Evolutionary conservation across 2,888 invertebrate genomes (phyloP).

Genomic region (Papilio gigon): DNA sequence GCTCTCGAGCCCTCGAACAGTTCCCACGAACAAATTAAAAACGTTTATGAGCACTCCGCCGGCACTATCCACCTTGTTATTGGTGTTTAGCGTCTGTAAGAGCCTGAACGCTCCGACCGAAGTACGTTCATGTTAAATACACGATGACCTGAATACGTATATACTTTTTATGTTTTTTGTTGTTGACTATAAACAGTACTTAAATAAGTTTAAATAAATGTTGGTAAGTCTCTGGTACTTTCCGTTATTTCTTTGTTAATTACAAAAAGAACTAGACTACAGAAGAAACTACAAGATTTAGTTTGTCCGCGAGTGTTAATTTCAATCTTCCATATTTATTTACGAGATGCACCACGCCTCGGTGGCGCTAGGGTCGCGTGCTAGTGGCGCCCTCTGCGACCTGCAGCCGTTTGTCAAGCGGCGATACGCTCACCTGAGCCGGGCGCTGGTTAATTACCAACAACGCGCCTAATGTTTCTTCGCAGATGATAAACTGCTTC

Average conservation of each 20-base stretch:
- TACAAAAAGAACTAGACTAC: conserved; percentile 49
- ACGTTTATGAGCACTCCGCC: conserved; percentile 58
- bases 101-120: not conserved
- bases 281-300: conserved; percentile 55
- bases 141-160: conserved; percentile 1
- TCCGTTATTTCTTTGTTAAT: conserved; percentile 35
- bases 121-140: not conserved
- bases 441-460: conserved; percentile 71
- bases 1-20: conserved; percentile 60
- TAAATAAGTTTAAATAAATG: not conserved
- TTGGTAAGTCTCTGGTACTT: not conserved
- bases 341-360: conserved; percentile 70
- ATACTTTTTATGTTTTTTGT: not conserved
- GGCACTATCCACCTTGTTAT: conserved; percentile 46
- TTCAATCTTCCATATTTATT: conserved; percentile 70
- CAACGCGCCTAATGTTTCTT: conserved; percentile 69
- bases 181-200: not conserved
- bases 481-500: conserved; percentile 74
- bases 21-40: conserved; percentile 75
- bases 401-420: conserved; percentile 75
- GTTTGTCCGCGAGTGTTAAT: conserved; percentile 59
- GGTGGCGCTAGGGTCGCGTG: conserved; percentile 58
- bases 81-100: conserved; percentile 34
- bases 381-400: conserved; percentile 64
- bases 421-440: conserved; percentile 64